Evolutionary conservation across 1,140 invertebrate genomes (phyloP).

Genomic region (Drosophila ercepeae): DNA sequence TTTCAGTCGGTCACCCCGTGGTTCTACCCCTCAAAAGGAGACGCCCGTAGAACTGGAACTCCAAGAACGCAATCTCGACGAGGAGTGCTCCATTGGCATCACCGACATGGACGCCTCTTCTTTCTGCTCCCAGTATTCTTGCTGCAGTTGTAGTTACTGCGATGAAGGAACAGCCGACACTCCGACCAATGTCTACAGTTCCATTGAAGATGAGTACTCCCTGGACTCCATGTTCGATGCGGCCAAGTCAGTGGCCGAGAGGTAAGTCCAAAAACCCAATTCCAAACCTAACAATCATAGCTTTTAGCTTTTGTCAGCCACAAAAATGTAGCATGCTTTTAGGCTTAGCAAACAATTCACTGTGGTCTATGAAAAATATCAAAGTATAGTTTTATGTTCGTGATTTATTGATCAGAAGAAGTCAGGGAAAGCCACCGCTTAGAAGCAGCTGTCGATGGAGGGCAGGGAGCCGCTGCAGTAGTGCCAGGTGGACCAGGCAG

Average conservation of each 20-base stretch:
- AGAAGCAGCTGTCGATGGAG: slow-evolving; percentile 59
- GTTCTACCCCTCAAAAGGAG: slow-evolving; percentile 31
- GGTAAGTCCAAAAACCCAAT: slow-evolving; percentile 49
- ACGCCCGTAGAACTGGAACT: slow-evolving; percentile 9
- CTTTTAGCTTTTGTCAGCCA: slow-evolving; percentile 2
- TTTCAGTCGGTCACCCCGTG: slow-evolving; percentile 52
- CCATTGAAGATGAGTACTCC: slow-evolving; percentile 70
- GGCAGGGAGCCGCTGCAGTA: slow-evolving; percentile 50
- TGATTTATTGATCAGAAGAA: neutral
- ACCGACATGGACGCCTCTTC: slow-evolving; percentile 83
- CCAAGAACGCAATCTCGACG: slow-evolving; percentile 39
- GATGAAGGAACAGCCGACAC: slow-evolving; percentile 60
- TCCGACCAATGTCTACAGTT: slow-evolving; percentile 71
- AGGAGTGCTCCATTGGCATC: slow-evolving; percentile 80
- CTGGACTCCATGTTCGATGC: slow-evolving; percentile 68
- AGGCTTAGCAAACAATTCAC: neutral
- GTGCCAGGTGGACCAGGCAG: slow-evolving; percentile 58
- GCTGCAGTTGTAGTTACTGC: slow-evolving; percentile 86
- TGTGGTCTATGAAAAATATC: neutral
- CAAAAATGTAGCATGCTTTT: slow-evolving; percentile 15
- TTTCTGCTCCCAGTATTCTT: slow-evolving; percentile 85
- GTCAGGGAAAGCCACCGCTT: neutral
- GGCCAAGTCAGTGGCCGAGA: slow-evolving; percentile 58
- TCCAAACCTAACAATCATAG: neutral
- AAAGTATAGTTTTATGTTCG: neutral